Evolutionary conservation across 2,113 vertebrate genomes (phyloP), one percentile per base, ranked within the genome.

Genomic region (Corythoichthys intestinalis): DNA sequence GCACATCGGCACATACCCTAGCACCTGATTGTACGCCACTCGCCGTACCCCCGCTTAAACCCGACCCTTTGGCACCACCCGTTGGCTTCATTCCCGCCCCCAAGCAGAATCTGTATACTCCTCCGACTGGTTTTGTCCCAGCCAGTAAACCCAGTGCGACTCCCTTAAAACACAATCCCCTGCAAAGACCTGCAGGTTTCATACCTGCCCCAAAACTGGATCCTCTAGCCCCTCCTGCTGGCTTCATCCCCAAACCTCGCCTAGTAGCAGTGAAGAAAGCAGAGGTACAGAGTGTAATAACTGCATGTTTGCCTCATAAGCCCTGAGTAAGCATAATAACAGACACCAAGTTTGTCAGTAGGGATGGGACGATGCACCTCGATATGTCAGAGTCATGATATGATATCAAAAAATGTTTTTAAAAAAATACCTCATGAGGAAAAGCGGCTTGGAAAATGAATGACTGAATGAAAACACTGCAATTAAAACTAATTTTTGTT

Each of bases 181-280:
- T 90, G 13, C 63, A 78, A 38, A 83, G 81, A 35, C 87, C 86
- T 49, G 65, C 86, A 5, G 90, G 91, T 64, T 92, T 91, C 50
- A 80, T 92, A 66, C 90, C 89, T 6, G 69, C 80, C n/a, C 57
- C 75, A 59, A 91, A 88, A 53, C 54, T 73, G 1, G 85, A 92
- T 74, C 84, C 87, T 6, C 74, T 91, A 70, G 85, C 87, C 28
- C 90, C 89, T 17, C 91, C 92, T 69, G 70, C 87, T 62, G 91
- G 91, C 2, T 92, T 91, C 63, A 87, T 91, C 69, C 91, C 92
- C 52, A 87, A 79, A 49, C 75, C 85, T 28, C 81, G 82, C 10
- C 2, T 49, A 9, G 1, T 78, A 6, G 60, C 58, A 17, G 73
- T 87, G 0, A 88, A 83, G 74, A 92, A 86, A 79, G 52, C 78